phyloP scores from a whole-genome alignment of 2,113 vertebrate species.

The Pristiophorus japonicus region DNA sequence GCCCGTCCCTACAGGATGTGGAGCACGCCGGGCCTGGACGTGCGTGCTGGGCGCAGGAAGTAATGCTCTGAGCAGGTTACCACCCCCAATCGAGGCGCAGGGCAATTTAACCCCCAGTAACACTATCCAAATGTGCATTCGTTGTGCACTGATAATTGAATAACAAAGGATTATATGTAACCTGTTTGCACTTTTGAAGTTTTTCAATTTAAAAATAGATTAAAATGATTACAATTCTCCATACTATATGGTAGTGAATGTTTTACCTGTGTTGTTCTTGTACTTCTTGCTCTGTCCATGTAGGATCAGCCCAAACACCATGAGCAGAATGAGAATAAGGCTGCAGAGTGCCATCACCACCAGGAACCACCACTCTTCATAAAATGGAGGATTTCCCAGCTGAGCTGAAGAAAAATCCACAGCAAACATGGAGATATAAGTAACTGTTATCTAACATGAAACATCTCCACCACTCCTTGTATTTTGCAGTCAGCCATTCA shows the following conservation, averaged over 20 bases:
- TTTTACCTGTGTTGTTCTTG: slow-evolving; percentile 75
- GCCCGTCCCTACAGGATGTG: too few relatives aligned
- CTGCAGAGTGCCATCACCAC: slow-evolving; percentile 83
- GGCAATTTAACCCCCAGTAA: too few relatives aligned
- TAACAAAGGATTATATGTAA: too few relatives aligned
- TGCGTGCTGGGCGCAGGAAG: too few relatives aligned
- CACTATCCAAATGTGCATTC: background rate
- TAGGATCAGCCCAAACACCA: slow-evolving; percentile 77
- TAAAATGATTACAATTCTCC: background rate
- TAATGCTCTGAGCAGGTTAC: too few relatives aligned
- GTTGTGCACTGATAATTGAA: background rate
- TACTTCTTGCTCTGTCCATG: slow-evolving; percentile 80
- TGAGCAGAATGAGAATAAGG: slow-evolving; percentile 77
- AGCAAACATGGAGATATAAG: background rate
- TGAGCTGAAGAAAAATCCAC: slow-evolving; percentile 60
- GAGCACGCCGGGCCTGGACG: too few relatives aligned
- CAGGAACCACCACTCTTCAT: slow-evolving; percentile 97
- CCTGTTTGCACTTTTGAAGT: background rate
- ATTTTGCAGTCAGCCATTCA: too few relatives aligned
- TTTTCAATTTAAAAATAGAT: background rate
- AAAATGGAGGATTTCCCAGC: slow-evolving; percentile 72
- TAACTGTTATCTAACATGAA: background rate
- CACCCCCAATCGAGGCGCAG: too few relatives aligned
- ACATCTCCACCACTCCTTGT: background rate
- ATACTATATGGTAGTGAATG: background rate